Evolutionary conservation across 2,797 vertebrate genomes (phyloP), one percentile per base, ranked within the genome.

Genomic region (Lacerta viridis): DNA sequence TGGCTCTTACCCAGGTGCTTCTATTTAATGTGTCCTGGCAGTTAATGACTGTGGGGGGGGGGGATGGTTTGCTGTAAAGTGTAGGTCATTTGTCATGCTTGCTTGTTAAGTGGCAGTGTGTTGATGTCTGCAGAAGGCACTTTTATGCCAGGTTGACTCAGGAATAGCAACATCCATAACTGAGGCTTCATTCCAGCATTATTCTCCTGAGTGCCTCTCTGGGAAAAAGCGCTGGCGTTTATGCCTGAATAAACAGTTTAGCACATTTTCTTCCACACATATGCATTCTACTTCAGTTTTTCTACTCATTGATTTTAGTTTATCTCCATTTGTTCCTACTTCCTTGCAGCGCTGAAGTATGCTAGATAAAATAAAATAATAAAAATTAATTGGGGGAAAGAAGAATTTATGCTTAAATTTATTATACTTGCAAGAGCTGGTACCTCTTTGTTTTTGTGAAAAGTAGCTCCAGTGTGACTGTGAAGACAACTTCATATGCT

Each of bases 21-120:
- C 90, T 95, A 69, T 94, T 96, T 96, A 96, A 95, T 94, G 92
- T 93, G 93, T 95, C 93, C 94, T 94, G 93, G 88, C 88, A 93
- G 93, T 94, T 96, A 94, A 96, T 91, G 89, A 90, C 91, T 89
- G 20, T 87, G 13, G 50, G 50, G 89, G 39, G 39, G 92, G 94
- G 55, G 90, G 90, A 92, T 91, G 92, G 92, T 91, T 96, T 91
- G 91, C 93, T 93, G 91, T 93, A 93, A 95, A 95, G 85, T 86
- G 78, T 39, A 55, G 50, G 82, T 93, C 93, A 92, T 79, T 87
- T 96, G 0, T 3, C 93, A 88, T 89, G 80, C 93, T 92, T 91
- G 85, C 93, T 90, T 81, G 78, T 88, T 55, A 90, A 81, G 86
- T 61, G 61, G 76, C 23, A n/a, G 71, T 85, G 89, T 84, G 91